Evolutionary conservation across 2,797 vertebrate genomes (phyloP), one percentile per base, ranked within the genome.

Genomic region (Paguma larvata): DNA sequence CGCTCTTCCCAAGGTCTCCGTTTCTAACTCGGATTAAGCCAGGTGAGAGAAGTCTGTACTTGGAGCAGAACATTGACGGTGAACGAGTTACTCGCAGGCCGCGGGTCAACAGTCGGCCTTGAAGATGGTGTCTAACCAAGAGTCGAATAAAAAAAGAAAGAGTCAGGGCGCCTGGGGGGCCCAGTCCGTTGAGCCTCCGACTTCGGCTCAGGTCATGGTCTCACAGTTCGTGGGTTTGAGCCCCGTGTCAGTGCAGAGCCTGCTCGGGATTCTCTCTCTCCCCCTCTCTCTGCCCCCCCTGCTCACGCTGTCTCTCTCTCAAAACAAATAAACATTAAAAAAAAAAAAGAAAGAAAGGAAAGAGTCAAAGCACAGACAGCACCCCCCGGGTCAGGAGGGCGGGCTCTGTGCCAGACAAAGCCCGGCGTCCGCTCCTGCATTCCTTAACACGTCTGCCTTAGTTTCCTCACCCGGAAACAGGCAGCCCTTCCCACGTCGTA

Each of bases 351-450:
- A 38, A 38, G 38, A 59, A 73, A 34, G 59, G 11, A 14, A 11
- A 75, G 7, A 14, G 12, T 18, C 41, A 63, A 88, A 65, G 67
- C 6, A 10, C 2, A 83, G 78, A 51, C 1, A 4, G 34, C 30
- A 19, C 59, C 16, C 5, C 5, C 27, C 41, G 2, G 4, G 4
- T 48, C 44, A 88, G 41, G 21, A 67, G 46, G 14, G 25, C 7
- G 59, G 30, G 38, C 34, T 59, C 65, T 44, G 15, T 41, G 56
- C 12, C 30, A 68, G 25, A 34, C 25, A 62, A 59, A 95, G 27
- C 65, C 59, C 0, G 8, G 27, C 5, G 2, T 59, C 25, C 5
- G 8, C 7, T n/a, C 1, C 30, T 3, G 6, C 0, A 1, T 65
- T 25, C 6, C 5, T 38, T 15, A 10, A 14, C 12, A 5, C 3